Evolutionary conservation across 2,888 invertebrate genomes (phyloP), one percentile per base, ranked within the genome.

Genomic region (Blastobasis lacticolella): DNA sequence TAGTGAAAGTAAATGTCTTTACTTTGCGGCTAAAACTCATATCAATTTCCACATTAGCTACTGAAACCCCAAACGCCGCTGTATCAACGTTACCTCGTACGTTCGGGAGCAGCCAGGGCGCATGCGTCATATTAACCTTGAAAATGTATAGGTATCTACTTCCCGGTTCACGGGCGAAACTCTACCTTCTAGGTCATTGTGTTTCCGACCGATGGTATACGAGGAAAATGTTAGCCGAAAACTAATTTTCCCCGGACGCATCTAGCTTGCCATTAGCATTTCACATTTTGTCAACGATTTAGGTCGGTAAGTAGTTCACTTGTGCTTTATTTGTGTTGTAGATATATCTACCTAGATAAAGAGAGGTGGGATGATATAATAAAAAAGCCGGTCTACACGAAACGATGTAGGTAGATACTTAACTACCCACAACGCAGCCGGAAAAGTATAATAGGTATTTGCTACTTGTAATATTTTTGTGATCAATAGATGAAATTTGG

Each of bases 121-220:
- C 86, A 81, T 76, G 85, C 73, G 71, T 67, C 51, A 61, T 6
- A 62, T 69, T 81, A 68, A 77, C 86, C 86, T 85, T 84, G 84
- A 67, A 61, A 23, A 23, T 23, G 23, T 23, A 23, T 23, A 23
- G 23, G 23, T 23, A 23, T 55, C 56, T 57, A 75, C 78, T 84
- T 86, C 85, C 86, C 80, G 84, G 86, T 86, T 86, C 85, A 86
- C 63, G 84, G 82, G 70, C 82, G 78, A 60, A 66, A 58, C 66
- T 57, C 68, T 69, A 77, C 59, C 67, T 74, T 76, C 73, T 81
- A 79, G 84, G 86, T 84, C 81, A 84, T 69, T 70, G 75, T 75
- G 73, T 73, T 71, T 71, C 57, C 63, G 57, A 50, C 60, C 45
- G 45, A 36, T 10, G 10, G 23, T 46, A 42, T 10, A n/a, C 48